Base-by-base conservation (phyloP, 1,140 invertebrate species). In the Bombus pyrosoma region DNA sequence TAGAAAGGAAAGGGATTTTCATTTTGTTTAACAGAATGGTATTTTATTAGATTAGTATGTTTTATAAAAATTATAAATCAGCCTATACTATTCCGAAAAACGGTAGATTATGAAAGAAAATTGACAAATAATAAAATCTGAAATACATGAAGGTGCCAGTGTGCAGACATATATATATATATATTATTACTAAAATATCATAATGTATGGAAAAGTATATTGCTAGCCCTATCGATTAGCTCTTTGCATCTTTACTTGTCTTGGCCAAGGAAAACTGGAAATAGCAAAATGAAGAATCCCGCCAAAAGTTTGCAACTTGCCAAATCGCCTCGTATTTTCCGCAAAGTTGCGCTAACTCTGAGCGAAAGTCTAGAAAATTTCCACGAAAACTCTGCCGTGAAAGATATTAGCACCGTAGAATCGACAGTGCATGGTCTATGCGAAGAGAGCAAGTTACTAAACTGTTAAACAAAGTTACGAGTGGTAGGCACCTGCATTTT, bases 341-440 rank as follows among this genome's bases (percentile, higher is more conserved):
- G 28, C 59, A n/a, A 77, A 89, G 79, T 81, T 73, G 64, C 47
- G 82, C 39, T 75, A 90, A 90, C 88, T 90, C 28, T 12, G n/a
- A 25, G 32, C 64, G 71, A 81, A 87, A 73, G 88, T 89, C 72
- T 59, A 79, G 79, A 80, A 90, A 90, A 90, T 90, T 78, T 87
- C 59, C 68, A 34, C 43, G 76, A 81, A 77, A 89, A 89, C 81
- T 90, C 47, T 34, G 25, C 59, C 13, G 41, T 41, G 69, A 66
- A 64, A 43, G 82, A 76, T 79, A 79, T 79, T 84, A 79, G 75
- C 76, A 59, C 82, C 75, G 13, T 71, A 53, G 34, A 73, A 86
- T 77, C 64, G 81, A 68, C 81, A 77, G 73, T 37, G 9, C 73
- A 68, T 37, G 28, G 28, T 37, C 32, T 85, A 37, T 28, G 22